Evolutionary conservation across 2,888 invertebrate species (phyloP).

Genomic region (Brachyopa scutellaris): DNA sequence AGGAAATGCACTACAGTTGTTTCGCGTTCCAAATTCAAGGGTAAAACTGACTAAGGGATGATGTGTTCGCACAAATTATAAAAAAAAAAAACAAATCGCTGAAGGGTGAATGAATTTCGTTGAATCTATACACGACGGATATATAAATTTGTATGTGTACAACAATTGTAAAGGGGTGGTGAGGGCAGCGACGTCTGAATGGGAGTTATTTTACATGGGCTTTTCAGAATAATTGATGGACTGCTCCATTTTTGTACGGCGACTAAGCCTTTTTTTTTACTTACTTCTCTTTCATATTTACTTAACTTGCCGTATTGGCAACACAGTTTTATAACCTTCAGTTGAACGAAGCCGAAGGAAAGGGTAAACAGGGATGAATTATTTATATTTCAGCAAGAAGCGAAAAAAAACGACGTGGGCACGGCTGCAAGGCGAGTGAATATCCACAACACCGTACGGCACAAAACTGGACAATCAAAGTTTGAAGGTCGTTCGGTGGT

Average conservation of each 20-base stretch:
- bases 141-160: conserved; percentile 13
- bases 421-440: conserved; percentile 21
- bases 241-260: conserved; percentile 23
- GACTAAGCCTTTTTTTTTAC: conserved; percentile 32
- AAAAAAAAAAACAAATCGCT: conserved; percentile 5
- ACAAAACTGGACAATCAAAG: conserved; percentile 71
- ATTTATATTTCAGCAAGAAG: conserved; percentile 64
- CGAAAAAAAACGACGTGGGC: conserved; percentile 47
- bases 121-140: conserved; percentile 45
- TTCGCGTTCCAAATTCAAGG: conserved; percentile 70
- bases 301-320: conserved; percentile 30
- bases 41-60: conserved; percentile 68
- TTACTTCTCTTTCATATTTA: conserved; percentile 7
- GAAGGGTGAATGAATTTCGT: conserved; percentile 73
- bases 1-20: conserved; percentile 52
- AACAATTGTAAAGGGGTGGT: conserved; percentile 31
- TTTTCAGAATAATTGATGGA: conserved; percentile 56
- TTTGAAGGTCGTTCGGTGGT: conserved; percentile 68
- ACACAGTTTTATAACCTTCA: conserved; percentile 48
- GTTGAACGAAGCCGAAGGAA: conserved; percentile 50
- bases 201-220: conserved; percentile 57
- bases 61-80: conserved; percentile 16
- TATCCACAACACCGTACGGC: conserved; percentile 26
- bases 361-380: conserved; percentile 66
- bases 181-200: conserved; percentile 53